These are phyloP conservation scores for Sanderia malayensis DNA, from an alignment of 30 jellyfish, hydroid and myxozoan genomes.

Conservation along the genomic window DNA sequence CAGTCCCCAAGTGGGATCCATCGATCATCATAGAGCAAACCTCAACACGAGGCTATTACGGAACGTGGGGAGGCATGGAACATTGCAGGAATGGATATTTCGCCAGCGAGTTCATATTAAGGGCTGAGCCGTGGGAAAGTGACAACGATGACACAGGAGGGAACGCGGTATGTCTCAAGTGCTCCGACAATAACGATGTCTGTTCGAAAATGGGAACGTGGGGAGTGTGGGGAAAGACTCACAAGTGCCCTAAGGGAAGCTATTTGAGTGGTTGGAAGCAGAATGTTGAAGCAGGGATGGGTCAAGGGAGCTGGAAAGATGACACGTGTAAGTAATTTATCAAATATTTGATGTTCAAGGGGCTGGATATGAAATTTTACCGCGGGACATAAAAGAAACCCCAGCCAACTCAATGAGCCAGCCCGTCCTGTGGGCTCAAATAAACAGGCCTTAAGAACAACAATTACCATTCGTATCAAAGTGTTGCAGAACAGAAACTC, in stretches of 20 bases:
- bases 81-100: constrained; percentile 19
- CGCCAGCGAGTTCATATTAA: constrained; percentile 26
- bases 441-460: too few relatives aligned
- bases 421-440: too few relatives aligned
- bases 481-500: too few relatives aligned
- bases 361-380: neutral
- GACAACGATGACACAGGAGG: constrained; percentile 33
- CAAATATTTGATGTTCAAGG: neutral
- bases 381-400: constrained; percentile 9
- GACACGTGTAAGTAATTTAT: constrained; percentile 11
- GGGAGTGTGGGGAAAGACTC: constrained; percentile 33
- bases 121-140: constrained; percentile 15
- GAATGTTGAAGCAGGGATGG: constrained; percentile 17
- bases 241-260: constrained; percentile 26
- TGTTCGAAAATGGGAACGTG: constrained; percentile 44
- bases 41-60: constrained; percentile 16
- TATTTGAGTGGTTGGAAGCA: constrained; percentile 47
- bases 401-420: too few relatives aligned
- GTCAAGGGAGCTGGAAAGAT: constrained; percentile 27
- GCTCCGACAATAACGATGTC: constrained; percentile 7
- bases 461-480: too few relatives aligned
- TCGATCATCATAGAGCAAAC: neutral
- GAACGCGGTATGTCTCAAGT: constrained; percentile 36
- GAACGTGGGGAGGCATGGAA: constrained; percentile 48
- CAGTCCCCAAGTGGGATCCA: neutral